Conservation (phyloP, 2,888 invertebrate genomes). For the Caradrina kadenii region DNA sequence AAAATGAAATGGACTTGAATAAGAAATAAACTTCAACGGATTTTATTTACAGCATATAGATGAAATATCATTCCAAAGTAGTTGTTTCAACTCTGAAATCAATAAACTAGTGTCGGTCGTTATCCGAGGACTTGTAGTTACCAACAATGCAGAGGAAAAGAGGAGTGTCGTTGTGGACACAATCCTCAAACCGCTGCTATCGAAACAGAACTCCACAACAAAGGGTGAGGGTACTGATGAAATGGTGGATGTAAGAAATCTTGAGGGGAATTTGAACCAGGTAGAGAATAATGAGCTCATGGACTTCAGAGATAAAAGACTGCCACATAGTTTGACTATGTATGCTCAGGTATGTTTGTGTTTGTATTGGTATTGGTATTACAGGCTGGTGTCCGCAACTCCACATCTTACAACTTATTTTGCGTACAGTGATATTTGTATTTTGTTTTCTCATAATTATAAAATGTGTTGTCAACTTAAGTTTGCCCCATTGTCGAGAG, state of each 20-base stretch:
- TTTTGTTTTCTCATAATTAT: no score
- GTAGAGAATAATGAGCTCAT: constrained; percentile 78
- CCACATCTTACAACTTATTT: no score
- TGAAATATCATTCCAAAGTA: constrained; percentile 96
- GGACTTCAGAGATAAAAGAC: constrained; percentile 94
- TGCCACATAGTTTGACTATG: constrained; percentile 95
- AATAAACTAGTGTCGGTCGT: constrained; percentile 95
- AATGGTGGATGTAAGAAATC: constrained; percentile 58
- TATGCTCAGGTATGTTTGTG: constrained; percentile 93
- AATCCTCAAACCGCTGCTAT: constrained; percentile 86
- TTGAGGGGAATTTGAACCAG: constrained; percentile 69
- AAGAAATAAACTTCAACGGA: not conserved
- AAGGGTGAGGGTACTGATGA: constrained; percentile 68
- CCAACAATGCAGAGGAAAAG: constrained; percentile 92
- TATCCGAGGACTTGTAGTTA: constrained; percentile 95
- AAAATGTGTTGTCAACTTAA: no score
- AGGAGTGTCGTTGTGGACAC: constrained; percentile 85
- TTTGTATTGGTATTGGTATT: no score
- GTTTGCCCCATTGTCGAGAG: no score
- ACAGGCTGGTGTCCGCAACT: no score
- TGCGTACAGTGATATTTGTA: no score
- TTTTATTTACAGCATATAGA: constrained; percentile 93
- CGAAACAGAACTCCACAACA: constrained; percentile 83
- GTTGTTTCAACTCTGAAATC: constrained; percentile 96
- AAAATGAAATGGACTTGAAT: not conserved